Conservation (phyloP, 2,113 vertebrate genomes). For the Coptodon bakossiorum region DNA sequence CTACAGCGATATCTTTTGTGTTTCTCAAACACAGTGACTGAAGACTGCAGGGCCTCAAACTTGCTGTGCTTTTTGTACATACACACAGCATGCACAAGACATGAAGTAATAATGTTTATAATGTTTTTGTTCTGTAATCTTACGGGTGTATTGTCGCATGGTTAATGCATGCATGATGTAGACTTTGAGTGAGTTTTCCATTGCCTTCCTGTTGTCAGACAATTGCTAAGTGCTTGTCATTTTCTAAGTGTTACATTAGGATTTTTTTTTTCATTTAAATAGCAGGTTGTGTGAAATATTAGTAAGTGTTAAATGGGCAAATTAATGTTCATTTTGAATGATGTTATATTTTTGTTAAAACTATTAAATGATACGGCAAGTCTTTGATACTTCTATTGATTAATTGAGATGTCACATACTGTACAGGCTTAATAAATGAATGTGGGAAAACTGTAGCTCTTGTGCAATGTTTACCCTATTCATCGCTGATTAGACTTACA, state of each 20-base stretch:
- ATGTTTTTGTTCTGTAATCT: constrained; percentile 3
- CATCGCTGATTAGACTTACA: constrained; percentile 27
- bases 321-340: constrained; percentile 31
- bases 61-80: neutral
- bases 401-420: constrained; percentile 37
- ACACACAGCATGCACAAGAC: neutral
- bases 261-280: constrained; percentile 17
- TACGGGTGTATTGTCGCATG: constrained; percentile 14
- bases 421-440: constrained; percentile 59
- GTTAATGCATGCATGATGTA: constrained; percentile 13
- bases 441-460: constrained; percentile 39
- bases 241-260: constrained; percentile 4
- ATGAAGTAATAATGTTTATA: neutral
- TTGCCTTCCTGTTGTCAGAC: neutral
- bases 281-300: constrained; percentile 28
- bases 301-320: constrained; percentile 15
- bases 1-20: constrained; percentile 10
- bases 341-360: constrained; percentile 49
- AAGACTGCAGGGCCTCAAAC: neutral
- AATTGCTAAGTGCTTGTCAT: constrained; percentile 6
- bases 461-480: constrained; percentile 40
- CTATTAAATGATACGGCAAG: constrained; percentile 17
- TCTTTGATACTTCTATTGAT: constrained; percentile 54
- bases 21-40: constrained; percentile 3
- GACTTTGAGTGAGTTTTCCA: neutral